phyloP scores from a whole-genome alignment of 1,140 invertebrate species.

The Caerostris extrusa region DNA sequence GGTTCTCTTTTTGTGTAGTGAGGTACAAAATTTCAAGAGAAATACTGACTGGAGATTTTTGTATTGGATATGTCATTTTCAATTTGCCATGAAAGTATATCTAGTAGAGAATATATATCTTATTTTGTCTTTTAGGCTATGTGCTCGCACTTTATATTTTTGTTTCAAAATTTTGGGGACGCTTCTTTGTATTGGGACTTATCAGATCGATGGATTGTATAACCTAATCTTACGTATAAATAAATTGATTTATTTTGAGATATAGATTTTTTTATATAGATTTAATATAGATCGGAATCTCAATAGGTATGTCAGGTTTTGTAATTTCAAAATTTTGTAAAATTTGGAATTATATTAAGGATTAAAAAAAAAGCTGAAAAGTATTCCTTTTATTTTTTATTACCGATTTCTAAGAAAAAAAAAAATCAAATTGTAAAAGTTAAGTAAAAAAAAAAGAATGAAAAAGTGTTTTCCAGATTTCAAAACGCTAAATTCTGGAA shows the following conservation, averaged over 20 bases:
- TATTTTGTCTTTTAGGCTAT: not conserved
- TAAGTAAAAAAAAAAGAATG: too few relatives aligned
- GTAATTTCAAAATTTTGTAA: too few relatives aligned
- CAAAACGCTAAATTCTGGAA: too few relatives aligned
- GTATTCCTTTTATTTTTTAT: too few relatives aligned
- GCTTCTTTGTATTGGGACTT: not conserved
- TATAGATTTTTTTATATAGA: too few relatives aligned
- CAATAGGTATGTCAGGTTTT: too few relatives aligned
- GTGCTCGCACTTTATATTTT: not conserved
- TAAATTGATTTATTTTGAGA: not conserved
- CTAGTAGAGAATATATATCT: not conserved
- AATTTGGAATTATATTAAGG: too few relatives aligned
- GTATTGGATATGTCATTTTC: conserved; percentile 39
- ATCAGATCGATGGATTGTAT: not conserved
- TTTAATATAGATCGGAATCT: too few relatives aligned
- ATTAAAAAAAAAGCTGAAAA: too few relatives aligned
- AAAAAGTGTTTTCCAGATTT: too few relatives aligned
- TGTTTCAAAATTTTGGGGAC: not conserved
- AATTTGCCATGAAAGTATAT: conserved; percentile 1
- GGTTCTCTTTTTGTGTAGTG: not conserved
- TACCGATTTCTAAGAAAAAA: too few relatives aligned
- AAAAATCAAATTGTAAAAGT: too few relatives aligned
- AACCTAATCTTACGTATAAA: not conserved
- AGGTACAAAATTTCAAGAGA: conserved; percentile 17
- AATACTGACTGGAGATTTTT: not conserved